Conservation (phyloP, 2,113 vertebrate genomes). For the Pterocles burchelli region DNA sequence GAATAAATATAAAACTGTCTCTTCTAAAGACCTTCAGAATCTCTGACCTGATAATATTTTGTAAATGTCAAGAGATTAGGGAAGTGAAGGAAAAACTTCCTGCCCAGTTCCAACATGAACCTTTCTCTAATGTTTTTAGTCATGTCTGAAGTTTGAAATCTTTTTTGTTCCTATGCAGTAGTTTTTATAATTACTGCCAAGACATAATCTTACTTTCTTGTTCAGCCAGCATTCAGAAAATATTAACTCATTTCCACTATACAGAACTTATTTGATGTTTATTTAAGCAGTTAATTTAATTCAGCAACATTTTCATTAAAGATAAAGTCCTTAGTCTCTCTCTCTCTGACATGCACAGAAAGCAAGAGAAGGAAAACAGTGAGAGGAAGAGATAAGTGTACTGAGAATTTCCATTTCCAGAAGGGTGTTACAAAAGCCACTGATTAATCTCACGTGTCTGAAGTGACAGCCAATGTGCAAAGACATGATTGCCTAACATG, state of each 20-base stretch:
- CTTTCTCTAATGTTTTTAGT: not conserved
- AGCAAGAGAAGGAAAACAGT: not conserved
- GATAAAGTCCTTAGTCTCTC: constrained; percentile 9
- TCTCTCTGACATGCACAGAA: not conserved
- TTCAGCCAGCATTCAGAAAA: constrained; percentile 27
- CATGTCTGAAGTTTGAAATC: not conserved
- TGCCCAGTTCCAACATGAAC: not conserved
- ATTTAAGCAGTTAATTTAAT: constrained; percentile 52
- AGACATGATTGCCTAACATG: not conserved
- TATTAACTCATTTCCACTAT: constrained; percentile 22
- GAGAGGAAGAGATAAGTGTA: constrained; percentile 28
- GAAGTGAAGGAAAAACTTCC: not conserved
- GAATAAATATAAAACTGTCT: not conserved
- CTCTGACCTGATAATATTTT: not conserved
- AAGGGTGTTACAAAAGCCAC: not conserved
- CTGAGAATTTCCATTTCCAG: constrained; percentile 13
- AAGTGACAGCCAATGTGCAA: constrained; percentile 20
- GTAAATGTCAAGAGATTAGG: not conserved
- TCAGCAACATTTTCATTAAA: constrained; percentile 26
- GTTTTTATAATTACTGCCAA: constrained; percentile 1
- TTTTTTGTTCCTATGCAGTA: not conserved
- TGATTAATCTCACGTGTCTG: not conserved
- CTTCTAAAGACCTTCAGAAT: not conserved
- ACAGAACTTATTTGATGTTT: constrained; percentile 34
- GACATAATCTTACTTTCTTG: not conserved